phyloP scores from a whole-genome alignment of 2,797 vertebrate genomes.

The Rhincodon typus region DNA sequence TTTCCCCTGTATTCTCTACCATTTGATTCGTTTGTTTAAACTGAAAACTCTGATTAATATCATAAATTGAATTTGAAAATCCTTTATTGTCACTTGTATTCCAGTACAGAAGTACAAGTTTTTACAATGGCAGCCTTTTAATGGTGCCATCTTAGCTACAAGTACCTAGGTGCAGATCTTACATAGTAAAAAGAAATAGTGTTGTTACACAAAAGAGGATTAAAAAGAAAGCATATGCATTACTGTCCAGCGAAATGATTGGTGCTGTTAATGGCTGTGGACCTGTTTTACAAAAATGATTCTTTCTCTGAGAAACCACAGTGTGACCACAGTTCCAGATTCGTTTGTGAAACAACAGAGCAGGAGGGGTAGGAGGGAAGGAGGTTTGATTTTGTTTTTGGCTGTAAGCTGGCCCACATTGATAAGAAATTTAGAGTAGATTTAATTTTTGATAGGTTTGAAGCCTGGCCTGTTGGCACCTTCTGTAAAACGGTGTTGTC shows the following conservation, averaged over 20 bases:
- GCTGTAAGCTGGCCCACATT: neutral
- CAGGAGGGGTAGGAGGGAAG: neutral
- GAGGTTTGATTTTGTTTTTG: neutral
- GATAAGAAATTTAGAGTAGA: slow-evolving; percentile 16
- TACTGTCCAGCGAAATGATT: neutral
- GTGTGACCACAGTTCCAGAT: neutral
- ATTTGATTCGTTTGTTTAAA: neutral
- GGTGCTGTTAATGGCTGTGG: neutral
- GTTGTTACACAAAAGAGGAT: too few species aligned
- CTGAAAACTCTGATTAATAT: neutral
- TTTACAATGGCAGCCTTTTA: too few species aligned
- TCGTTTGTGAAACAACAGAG: neutral
- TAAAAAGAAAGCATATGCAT: too few species aligned
- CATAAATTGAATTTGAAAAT: too few species aligned
- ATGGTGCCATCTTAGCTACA: too few species aligned
- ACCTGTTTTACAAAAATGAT: neutral
- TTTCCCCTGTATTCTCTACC: too few species aligned
- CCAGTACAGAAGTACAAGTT: too few species aligned
- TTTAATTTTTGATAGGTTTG: slow-evolving; percentile 35
- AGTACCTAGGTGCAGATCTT: too few species aligned
- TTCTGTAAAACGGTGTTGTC: neutral
- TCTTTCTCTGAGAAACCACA: neutral
- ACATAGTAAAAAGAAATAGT: too few species aligned
- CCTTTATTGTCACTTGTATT: too few species aligned
- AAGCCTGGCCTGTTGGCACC: neutral